Evolutionary conservation across 2,797 vertebrate genomes (phyloP).

Genomic region (Propithecus perrieri): DNA sequence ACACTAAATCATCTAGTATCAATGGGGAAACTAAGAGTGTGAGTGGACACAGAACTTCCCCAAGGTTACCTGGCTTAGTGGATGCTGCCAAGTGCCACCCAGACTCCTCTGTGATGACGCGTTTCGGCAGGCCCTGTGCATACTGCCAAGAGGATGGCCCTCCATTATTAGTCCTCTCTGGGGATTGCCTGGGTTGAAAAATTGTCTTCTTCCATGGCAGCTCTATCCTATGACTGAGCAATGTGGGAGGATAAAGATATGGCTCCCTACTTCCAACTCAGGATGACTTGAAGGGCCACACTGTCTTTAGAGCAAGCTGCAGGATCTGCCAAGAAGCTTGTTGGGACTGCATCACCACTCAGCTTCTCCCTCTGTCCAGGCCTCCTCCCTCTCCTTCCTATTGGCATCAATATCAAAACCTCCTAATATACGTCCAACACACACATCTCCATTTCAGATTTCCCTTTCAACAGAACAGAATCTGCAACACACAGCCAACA

Average conservation of each 20-base stretch:
- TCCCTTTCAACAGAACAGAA: neutral
- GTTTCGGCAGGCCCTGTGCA: neutral
- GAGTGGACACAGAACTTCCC: neutral
- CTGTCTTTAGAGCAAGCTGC: neutral
- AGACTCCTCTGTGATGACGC: neutral
- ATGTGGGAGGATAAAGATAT: rapidly evolving
- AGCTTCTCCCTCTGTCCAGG: neutral
- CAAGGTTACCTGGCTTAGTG: rapidly evolving
- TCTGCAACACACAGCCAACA: neutral
- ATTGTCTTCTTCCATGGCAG: neutral
- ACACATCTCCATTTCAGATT: neutral
- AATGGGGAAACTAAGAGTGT: neutral
- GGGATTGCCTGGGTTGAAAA: neutral
- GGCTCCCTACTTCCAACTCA: neutral
- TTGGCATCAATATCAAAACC: neutral
- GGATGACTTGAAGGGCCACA: neutral
- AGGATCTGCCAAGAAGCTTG: neutral
- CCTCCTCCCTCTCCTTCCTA: neutral
- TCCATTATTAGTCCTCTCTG: neutral
- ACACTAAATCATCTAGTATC: neutral
- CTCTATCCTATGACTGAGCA: neutral
- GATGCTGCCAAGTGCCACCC: neutral
- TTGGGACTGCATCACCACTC: neutral
- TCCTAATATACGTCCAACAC: too few relatives aligned
- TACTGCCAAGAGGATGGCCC: neutral